Evolutionary conservation across 2,113 vertebrate genomes (phyloP).

Genomic region (Martes martes): DNA sequence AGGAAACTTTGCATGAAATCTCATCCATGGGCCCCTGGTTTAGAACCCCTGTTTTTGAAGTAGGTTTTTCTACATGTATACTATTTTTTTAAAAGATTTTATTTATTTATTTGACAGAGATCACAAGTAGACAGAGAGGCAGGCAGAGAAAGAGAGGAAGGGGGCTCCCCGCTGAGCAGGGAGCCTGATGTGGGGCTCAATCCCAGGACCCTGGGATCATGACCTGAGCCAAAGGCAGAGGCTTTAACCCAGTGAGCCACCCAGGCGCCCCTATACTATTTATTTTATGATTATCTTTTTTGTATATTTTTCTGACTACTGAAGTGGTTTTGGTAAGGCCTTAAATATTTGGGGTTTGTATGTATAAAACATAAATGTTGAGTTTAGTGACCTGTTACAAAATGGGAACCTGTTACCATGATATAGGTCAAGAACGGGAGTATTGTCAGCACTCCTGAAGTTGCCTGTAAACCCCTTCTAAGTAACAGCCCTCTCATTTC

Average conservation of each 20-base stretch:
- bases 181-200: too few relatives aligned
- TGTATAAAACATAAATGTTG: background rate
- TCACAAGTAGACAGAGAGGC: too few relatives aligned
- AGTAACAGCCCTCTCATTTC: background rate
- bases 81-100: background rate
- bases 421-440: background rate
- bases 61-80: background rate
- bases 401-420: background rate
- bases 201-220: too few relatives aligned
- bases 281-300: background rate
- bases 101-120: too few relatives aligned
- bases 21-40: background rate
- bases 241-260: too few relatives aligned
- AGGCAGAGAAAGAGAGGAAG: too few relatives aligned
- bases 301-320: background rate
- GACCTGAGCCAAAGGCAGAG: too few relatives aligned
- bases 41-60: background rate
- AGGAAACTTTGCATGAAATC: background rate
- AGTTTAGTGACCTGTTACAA: background rate
- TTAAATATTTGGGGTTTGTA: background rate
- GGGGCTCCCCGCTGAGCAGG: too few relatives aligned
- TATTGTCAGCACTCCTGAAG: background rate
- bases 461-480: accelerated
- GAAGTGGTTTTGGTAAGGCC: background rate
- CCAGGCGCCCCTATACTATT: background rate